A percentile compares a stretch with the other conserved stretches of the same genome.
These are phyloP conservation scores for Gasterosteus nipponicus DNA, from an alignment of 2,113 vertebrate genomes.

Conservation along the genomic window DNA sequence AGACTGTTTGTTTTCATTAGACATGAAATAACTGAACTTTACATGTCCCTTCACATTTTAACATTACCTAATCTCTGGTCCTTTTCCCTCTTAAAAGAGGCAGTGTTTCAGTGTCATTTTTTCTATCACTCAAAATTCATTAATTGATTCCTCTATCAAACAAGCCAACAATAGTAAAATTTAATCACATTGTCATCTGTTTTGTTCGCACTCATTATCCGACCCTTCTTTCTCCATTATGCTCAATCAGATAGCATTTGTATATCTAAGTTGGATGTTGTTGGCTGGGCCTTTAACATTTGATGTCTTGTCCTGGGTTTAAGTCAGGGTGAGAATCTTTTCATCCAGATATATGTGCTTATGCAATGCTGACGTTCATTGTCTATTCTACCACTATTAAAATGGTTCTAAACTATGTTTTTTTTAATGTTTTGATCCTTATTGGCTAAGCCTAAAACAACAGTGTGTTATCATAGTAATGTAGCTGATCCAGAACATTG, in stretches of 20 bases:
- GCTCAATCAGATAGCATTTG: slow-evolving; percentile 62
- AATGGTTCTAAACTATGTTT: no score
- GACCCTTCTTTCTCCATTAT: slow-evolving; percentile 39
- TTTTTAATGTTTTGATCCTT: no score
- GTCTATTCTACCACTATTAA: not conserved
- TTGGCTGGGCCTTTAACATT: slow-evolving; percentile 29
- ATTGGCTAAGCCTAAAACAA: no score
- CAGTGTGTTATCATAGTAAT: no score
- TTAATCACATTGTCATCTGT: slow-evolving; percentile 50
- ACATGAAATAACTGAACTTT: slow-evolving; percentile 35
- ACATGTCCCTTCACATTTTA: slow-evolving; percentile 3
- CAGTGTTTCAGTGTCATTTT: not conserved
- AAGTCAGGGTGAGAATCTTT: not conserved
- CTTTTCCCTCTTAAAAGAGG: not conserved
- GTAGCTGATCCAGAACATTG: no score
- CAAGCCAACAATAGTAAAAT: slow-evolving; percentile 57
- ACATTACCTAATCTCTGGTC: not conserved
- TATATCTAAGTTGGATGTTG: slow-evolving; percentile 78
- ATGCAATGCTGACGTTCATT: not conserved
- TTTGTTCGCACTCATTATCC: slow-evolving; percentile 45
- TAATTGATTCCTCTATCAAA: slow-evolving; percentile 52
- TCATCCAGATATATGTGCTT: not conserved
- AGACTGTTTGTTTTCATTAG: slow-evolving; percentile 8
- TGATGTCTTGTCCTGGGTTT: not conserved
- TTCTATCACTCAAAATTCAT: slow-evolving; percentile 4